These are phyloP conservation scores for Burhinus bistriatus DNA, from an alignment of 2,113 vertebrate genomes.

Conservation along the genomic window DNA sequence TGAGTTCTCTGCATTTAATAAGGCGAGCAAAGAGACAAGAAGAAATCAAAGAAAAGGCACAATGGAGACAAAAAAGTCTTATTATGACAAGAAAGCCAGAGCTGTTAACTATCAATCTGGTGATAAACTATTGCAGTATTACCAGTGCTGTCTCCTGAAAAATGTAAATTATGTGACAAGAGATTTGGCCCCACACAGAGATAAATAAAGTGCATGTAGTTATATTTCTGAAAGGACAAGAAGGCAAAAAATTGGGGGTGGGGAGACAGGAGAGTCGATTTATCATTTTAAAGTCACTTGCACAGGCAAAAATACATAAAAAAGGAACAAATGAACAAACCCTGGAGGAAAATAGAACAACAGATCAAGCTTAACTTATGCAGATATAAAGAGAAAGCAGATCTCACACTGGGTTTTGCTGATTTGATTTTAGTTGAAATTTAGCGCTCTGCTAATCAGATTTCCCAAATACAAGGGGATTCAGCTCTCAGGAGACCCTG, in stretches of 20 bases:
- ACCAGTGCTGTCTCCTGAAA: background rate
- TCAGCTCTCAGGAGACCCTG: background rate
- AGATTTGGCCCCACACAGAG: background rate
- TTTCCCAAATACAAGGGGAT: background rate
- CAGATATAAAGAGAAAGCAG: background rate
- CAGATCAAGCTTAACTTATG: background rate
- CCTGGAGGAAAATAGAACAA: background rate
- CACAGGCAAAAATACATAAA: background rate
- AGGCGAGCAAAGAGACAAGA: conserved; percentile 42
- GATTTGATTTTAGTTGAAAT: conserved; percentile 19
- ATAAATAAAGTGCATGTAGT: conserved; percentile 19
- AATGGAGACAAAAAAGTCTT: background rate
- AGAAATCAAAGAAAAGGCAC: conserved; percentile 22
- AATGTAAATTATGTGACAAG: conserved; percentile 18
- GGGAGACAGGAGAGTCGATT: background rate
- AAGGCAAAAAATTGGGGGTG: background rate
- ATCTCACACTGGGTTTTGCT: background rate
- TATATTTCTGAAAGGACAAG: conserved; percentile 9
- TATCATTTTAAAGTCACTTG: background rate
- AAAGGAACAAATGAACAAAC: background rate
- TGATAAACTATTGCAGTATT: conserved; percentile 34
- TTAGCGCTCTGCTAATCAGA: background rate
- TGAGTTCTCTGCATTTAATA: conserved; percentile 40
- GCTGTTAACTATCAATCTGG: background rate
- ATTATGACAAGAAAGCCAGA: conserved; percentile 36